Evolutionary conservation across 2,797 vertebrate genomes (phyloP).

Genomic region (Prunella strophiata): DNA sequence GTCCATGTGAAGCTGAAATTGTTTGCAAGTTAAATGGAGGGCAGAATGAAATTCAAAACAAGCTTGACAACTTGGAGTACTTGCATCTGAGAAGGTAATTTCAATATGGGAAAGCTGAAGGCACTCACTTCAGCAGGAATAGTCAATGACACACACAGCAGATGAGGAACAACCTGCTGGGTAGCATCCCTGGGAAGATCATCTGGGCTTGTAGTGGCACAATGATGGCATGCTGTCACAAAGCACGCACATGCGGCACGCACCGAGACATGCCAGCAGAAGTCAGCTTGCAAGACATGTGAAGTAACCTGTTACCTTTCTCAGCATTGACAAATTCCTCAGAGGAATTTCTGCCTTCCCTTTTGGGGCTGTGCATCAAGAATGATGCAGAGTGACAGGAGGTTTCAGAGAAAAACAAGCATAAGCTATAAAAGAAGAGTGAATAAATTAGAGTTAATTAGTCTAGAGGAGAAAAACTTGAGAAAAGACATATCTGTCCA

Average conservation of each 20-base stretch:
- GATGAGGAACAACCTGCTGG: neutral
- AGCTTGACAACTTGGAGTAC: neutral
- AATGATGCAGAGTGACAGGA: neutral
- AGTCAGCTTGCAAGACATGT: neutral
- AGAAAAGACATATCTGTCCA: neutral
- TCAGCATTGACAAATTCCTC: neutral
- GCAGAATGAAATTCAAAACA: slow-evolving; percentile 1
- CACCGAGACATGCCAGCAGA: accelerated
- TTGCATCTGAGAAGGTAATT: neutral
- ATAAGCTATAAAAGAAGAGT: neutral
- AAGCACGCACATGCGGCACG: accelerated
- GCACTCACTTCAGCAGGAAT: neutral
- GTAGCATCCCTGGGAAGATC: neutral
- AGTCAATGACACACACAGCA: neutral
- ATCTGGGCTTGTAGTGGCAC: neutral
- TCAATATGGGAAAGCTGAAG: neutral
- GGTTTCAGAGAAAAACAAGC: neutral
- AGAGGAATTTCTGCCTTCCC: slow-evolving; percentile 17
- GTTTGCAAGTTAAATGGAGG: neutral
- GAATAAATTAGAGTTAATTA: slow-evolving; percentile 24
- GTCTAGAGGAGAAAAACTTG: neutral
- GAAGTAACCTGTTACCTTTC: neutral
- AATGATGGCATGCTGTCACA: neutral
- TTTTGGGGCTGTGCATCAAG: neutral
- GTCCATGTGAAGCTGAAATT: neutral